Evolutionary conservation across 1,140 invertebrate species (phyloP).

Genomic region (Agraylea sexmaculata): DNA sequence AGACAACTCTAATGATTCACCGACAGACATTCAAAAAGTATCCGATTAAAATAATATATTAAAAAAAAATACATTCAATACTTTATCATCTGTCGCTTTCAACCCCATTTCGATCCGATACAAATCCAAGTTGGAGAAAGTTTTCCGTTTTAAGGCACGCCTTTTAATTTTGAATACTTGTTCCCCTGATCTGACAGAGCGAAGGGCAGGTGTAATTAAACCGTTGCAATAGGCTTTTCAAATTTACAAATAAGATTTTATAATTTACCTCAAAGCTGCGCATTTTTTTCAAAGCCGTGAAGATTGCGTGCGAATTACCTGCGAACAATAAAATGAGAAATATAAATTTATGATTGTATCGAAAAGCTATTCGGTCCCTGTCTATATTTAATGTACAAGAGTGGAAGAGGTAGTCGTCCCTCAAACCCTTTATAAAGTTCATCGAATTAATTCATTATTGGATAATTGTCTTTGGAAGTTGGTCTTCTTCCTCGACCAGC

Average conservation of each 20-base stretch:
- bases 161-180: constrained; percentile 11
- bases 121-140: constrained; percentile 20
- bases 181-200: constrained; percentile 19
- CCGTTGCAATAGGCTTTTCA: too few relatives aligned
- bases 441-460: constrained; percentile 22
- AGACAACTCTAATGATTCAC: too few relatives aligned
- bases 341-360: too few relatives aligned
- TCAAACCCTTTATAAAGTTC: constrained; percentile 18
- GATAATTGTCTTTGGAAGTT: constrained; percentile 21
- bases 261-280: too few relatives aligned
- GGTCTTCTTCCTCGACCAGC: constrained; percentile 7
- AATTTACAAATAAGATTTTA: too few relatives aligned
- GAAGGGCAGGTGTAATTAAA: constrained; percentile 22
- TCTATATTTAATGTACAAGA: constrained; percentile 19
- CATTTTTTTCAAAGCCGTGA: too few relatives aligned
- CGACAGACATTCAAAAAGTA: too few relatives aligned
- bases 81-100: constrained; percentile 7
- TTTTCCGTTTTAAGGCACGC: constrained; percentile 15
- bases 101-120: constrained; percentile 13
- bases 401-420: constrained; percentile 8
- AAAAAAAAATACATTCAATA: constrained; percentile 1
- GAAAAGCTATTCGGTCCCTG: constrained; percentile 13
- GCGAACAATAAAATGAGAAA: too few relatives aligned
- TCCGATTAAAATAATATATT: not conserved
- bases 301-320: too few relatives aligned